Percentiles rank a stretch among this genome's conserved stretches.
These are phyloP conservation scores for Poecilia latipinna DNA, from an alignment of 2,113 vertebrate genomes.

Conservation along the genomic window DNA sequence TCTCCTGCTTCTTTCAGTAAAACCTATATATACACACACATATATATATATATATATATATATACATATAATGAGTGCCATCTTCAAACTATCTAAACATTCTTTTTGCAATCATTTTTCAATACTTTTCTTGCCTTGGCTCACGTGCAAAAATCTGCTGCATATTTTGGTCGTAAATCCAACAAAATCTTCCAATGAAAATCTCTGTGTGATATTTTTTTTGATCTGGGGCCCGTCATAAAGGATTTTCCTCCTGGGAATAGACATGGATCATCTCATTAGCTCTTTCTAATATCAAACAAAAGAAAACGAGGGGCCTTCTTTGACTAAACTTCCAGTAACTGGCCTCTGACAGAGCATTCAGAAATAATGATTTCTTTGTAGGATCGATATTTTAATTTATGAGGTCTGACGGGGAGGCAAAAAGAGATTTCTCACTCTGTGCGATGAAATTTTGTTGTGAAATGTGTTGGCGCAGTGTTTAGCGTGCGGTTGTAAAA, in stretches of 20 bases:
- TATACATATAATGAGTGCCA: no score
- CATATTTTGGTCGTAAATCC: neutral
- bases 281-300: constrained; percentile 10
- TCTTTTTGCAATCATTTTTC: no score
- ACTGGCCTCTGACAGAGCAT: neutral
- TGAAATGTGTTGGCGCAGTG: constrained; percentile 36
- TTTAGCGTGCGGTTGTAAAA: constrained; percentile 27
- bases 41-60: no score
- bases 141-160: neutral
- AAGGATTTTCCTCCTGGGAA: neutral
- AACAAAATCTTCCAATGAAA: neutral
- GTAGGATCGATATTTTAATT: constrained; percentile 20
- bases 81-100: no score
- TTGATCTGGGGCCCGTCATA: neutral
- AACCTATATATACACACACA: no score
- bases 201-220: constrained; percentile 3
- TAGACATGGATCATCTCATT: neutral
- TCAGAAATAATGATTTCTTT: constrained; percentile 25
- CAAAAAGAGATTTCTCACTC: constrained; percentile 49
- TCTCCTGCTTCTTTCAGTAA: no score
- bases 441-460: constrained; percentile 48
- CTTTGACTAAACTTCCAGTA: neutral
- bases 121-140: neutral
- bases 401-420: constrained; percentile 38
- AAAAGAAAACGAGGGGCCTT: neutral